Evolutionary conservation across 2,888 invertebrate genomes (phyloP), one percentile per base, ranked within the genome.

Genomic region (Aleiodes alternator): DNA sequence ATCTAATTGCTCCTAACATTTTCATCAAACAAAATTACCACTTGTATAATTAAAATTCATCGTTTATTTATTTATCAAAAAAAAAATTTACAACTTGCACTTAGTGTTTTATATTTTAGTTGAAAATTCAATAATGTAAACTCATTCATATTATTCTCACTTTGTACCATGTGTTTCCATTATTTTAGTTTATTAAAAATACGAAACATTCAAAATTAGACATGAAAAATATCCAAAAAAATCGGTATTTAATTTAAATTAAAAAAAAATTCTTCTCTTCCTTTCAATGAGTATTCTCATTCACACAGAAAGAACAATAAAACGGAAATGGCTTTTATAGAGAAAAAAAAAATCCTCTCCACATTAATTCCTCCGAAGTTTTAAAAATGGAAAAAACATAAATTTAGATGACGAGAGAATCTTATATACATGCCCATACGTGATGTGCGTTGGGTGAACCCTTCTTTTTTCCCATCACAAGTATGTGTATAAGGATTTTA

Each of bases 401-500:
- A 51, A 68, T 68, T 31, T 51, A 53, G 50, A 29, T 51, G 51
- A 48, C 12, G 51, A 51, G 55, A 69, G 53, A 68, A 48, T 73
- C 56, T 16, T 43, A 43, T 8, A 43, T 66, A 43, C 43, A 43
- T 66, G 66, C 9, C 55, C 14, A 64, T 64, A 48, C 43, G 43
- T 64, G 48, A 43, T 43, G 64, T 64, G 48, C 34, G 64, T 48
- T 16, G 43, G 48, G 64, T 43, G 48, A 64, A 23, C 14, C 48
- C 16, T 38, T 48, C 43, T 43, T 61, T 43, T 43, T 48, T 48
- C 64, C 43, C 8, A 11, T 50, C 57, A 69, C 53, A 55, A 74
- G 59, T 69, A 70, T 56, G 70, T 55, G 61, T 29, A 61, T 64
- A 64, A 59, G 55, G 69, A 64, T 72, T 69, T 76, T 79, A 79